These are phyloP conservation scores for Thalassophryne amazonica DNA, from an alignment of 2,797 vertebrate species.

Conservation along the genomic window DNA sequence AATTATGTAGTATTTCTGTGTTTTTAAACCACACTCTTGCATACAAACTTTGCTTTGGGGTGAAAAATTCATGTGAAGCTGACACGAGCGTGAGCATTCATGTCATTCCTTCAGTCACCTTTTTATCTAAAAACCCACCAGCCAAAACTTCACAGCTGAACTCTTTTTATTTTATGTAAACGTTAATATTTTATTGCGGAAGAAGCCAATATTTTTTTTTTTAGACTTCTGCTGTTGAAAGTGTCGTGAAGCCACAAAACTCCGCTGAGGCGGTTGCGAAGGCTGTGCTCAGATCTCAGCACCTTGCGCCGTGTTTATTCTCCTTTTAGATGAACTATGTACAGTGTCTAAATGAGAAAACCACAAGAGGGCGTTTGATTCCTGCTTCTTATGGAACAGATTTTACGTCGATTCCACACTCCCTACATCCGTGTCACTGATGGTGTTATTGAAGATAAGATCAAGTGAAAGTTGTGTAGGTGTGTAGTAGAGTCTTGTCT, in stretches of 20 bases:
- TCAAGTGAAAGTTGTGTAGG: too few relatives aligned
- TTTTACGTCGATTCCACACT: too few relatives aligned
- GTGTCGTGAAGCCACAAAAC: background rate
- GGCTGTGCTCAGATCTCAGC: background rate
- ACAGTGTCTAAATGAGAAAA: too few relatives aligned
- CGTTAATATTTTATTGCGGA: conserved; percentile 20
- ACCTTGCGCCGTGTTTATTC: too few relatives aligned
- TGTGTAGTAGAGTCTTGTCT: too few relatives aligned
- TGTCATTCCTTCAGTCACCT: background rate
- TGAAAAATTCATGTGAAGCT: background rate
- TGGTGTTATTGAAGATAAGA: too few relatives aligned
- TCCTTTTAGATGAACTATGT: too few relatives aligned
- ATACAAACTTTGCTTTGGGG: background rate
- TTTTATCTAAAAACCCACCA: background rate
- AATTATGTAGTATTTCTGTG: background rate
- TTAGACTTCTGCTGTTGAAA: background rate
- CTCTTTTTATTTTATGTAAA: conserved; percentile 1
- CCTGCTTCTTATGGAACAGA: too few relatives aligned
- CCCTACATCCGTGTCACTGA: too few relatives aligned
- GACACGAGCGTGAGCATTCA: background rate
- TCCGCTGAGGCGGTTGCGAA: conserved; percentile 5
- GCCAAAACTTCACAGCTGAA: background rate
- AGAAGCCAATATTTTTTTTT: conserved; percentile 18
- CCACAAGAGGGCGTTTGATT: too few relatives aligned
- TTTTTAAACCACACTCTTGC: background rate